A percentile compares a stretch with the other conserved stretches of the same genome.
Conservation (phyloP, 1,140 invertebrate genomes). For the Procambarus clarkii region DNA sequence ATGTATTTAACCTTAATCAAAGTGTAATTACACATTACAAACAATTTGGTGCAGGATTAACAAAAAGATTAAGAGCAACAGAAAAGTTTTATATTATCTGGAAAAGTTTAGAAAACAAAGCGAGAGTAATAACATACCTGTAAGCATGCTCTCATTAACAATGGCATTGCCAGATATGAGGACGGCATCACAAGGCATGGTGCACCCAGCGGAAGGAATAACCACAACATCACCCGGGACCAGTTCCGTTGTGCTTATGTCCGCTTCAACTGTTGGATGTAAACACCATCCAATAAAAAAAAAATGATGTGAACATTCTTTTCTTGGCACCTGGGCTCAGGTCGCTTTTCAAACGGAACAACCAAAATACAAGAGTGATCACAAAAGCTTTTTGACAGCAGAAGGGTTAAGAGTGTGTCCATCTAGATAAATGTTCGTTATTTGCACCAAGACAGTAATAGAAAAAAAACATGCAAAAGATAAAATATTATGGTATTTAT, state of each 20-base stretch:
- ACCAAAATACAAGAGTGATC: too few species aligned
- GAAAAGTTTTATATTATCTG: neutral
- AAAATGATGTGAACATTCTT: neutral
- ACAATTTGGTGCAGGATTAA: too few species aligned
- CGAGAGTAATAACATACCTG: constrained; percentile 80
- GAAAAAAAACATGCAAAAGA: too few species aligned
- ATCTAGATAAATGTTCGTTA: too few species aligned
- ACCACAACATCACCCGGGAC: constrained; percentile 96
- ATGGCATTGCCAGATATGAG: constrained; percentile 92
- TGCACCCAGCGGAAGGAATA: constrained; percentile 89
- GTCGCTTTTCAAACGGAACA: too few species aligned
- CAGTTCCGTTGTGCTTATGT: constrained; percentile 77
- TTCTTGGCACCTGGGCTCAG: neutral
- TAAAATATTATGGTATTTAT: too few species aligned
- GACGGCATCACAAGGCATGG: constrained; percentile 93
- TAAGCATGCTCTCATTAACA: constrained; percentile 97
- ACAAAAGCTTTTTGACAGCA: too few species aligned
- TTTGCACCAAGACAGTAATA: too few species aligned
- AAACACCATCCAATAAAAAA: neutral
- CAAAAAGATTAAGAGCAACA: too few species aligned
- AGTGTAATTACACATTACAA: too few species aligned
- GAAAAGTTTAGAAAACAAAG: neutral
- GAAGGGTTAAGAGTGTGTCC: too few species aligned
- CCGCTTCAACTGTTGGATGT: constrained; percentile 71
- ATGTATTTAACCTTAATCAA: too few species aligned